Conservation (phyloP, 30 jellyfish, hydroid and myxozoan genomes). For the Aurelia aurita region DNA sequence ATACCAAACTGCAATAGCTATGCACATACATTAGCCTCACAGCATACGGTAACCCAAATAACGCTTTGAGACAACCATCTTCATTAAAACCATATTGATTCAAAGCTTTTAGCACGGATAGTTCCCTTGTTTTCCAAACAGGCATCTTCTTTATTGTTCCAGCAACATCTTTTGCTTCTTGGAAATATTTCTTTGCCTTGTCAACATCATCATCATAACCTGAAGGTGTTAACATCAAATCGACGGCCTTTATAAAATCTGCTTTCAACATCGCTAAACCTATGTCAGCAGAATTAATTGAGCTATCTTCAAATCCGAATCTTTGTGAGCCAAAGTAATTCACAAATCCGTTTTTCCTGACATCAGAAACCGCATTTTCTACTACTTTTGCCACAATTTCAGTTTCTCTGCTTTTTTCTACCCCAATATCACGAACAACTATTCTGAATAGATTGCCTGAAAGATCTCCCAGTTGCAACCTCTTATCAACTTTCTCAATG, state of each 20-base stretch:
- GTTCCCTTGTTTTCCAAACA: constrained; percentile 63
- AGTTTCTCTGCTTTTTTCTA: not conserved
- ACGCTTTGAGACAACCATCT: constrained; percentile 75
- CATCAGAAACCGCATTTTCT: constrained; percentile 15
- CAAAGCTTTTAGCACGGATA: constrained; percentile 57
- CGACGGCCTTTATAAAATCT: constrained; percentile 60
- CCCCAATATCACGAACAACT: not conserved
- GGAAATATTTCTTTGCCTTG: constrained; percentile 59
- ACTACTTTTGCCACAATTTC: not conserved
- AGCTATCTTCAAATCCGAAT: constrained; percentile 71
- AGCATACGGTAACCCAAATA: constrained; percentile 54
- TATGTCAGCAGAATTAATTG: constrained; percentile 39
- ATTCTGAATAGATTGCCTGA: constrained; percentile 21
- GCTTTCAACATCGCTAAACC: constrained; percentile 72
- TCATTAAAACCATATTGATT: constrained; percentile 71
- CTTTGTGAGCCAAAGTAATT: constrained; percentile 84
- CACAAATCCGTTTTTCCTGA: constrained; percentile 58
- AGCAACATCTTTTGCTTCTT: constrained; percentile 35
- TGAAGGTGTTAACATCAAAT: constrained; percentile 64
- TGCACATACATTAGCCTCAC: constrained; percentile 79
- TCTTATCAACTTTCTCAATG: not conserved
- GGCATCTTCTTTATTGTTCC: constrained; percentile 78
- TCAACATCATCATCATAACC: constrained; percentile 45
- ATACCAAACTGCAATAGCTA: constrained; percentile 82
- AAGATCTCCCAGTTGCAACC: constrained; percentile 61